These are phyloP conservation scores for Sebastiscus albofasciatus DNA, from an alignment of 2,797 vertebrate species.

Conservation along the genomic window DNA sequence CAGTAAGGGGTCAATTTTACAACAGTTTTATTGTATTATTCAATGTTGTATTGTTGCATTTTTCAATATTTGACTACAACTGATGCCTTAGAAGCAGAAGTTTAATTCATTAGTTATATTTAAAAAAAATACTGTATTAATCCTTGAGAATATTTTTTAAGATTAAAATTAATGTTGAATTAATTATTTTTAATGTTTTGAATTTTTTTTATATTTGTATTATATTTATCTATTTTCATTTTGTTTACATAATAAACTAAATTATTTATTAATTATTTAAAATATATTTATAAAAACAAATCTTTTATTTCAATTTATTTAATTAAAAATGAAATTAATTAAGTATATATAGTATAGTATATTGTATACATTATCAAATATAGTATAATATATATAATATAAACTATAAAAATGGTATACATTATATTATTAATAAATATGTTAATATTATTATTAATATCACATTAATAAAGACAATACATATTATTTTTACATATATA, in stretches of 20 bases:
- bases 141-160: neutral
- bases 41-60: neutral
- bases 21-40: neutral
- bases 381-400: no score
- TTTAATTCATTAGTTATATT: neutral
- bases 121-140: neutral
- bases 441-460: no score
- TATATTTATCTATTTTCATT: neutral
- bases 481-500: neutral
- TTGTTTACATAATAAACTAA: neutral
- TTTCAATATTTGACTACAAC: neutral
- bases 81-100: neutral
- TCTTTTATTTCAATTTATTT: neutral
- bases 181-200: neutral
- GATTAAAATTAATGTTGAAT: neutral
- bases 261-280: neutral
- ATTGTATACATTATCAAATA: no score
- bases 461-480: neutral
- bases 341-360: no score
- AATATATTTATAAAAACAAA: no score
- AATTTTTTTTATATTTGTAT: neutral
- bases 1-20: neutral
- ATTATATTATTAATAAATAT: neutral
- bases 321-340: neutral
- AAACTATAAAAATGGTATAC: neutral